Evolutionary conservation across 2,113 vertebrate genomes (phyloP).

Genomic region (Petrocephalus zakoni): DNA sequence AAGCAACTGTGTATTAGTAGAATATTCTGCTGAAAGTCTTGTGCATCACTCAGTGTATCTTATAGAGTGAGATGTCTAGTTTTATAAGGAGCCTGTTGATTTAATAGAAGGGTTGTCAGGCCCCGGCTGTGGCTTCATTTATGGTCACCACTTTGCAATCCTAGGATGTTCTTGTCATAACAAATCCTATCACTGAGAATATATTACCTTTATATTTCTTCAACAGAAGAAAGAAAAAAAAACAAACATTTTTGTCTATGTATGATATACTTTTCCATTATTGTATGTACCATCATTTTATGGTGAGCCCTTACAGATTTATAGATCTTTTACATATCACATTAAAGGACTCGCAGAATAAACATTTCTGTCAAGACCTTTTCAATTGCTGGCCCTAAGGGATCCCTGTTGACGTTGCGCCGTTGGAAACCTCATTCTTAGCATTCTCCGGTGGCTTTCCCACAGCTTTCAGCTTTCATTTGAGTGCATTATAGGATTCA

Average conservation of each 20-base stretch:
- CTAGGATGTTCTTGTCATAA: slow-evolving; percentile 9
- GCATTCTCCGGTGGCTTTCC: neutral
- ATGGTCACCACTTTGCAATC: neutral
- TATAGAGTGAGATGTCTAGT: neutral
- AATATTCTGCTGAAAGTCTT: neutral
- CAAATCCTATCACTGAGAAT: neutral
- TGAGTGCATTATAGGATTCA: neutral
- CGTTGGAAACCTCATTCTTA: neutral
- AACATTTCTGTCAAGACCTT: slow-evolving; percentile 2
- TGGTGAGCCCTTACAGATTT: neutral
- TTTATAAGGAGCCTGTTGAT: slow-evolving; percentile 11
- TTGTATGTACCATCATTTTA: neutral
- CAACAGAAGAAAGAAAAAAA: neutral
- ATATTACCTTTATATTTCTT: neutral
- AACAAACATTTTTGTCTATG: neutral
- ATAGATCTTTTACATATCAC: slow-evolving; percentile 3
- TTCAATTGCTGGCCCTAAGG: neutral
- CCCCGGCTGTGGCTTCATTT: neutral
- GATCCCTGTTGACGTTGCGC: neutral
- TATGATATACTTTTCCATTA: slow-evolving; percentile 10
- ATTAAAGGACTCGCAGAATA: neutral
- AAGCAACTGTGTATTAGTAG: neutral
- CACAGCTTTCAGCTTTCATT: neutral
- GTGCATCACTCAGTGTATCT: neutral
- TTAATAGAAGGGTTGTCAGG: slow-evolving; percentile 4